Conservation (phyloP, 2,113 vertebrate genomes). For the Hyla sarda region DNA sequence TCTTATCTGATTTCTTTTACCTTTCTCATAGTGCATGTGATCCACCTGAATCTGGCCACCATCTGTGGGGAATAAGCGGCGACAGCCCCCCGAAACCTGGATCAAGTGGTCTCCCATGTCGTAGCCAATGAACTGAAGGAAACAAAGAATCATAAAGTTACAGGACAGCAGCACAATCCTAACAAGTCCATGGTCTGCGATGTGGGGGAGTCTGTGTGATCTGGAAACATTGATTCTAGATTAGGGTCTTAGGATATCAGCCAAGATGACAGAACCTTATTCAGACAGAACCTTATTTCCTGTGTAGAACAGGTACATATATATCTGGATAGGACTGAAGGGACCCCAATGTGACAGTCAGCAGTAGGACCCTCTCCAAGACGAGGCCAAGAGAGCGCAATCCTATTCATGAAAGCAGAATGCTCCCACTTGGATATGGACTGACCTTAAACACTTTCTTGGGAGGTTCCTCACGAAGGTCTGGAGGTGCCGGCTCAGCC, state of each 20-base stretch:
- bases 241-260: no score
- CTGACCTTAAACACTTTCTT: constrained; percentile 70
- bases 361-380: neutral
- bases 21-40: constrained; percentile 79
- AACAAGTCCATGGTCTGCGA: neutral
- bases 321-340: no score
- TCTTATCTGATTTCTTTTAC: constrained; percentile 68
- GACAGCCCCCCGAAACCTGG: constrained; percentile 77
- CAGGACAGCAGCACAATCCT: neutral
- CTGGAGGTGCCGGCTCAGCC: neutral
- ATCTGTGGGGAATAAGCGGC: constrained; percentile 84
- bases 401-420: neutral
- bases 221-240: no score
- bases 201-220: neutral
- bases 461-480: neutral
- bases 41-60: constrained; percentile 90
- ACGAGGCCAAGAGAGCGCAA: neutral
- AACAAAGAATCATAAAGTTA: neutral
- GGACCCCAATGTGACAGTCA: no score
- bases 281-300: no score
- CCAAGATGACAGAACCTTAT: no score
- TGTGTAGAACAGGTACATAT: no score
- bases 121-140: constrained; percentile 82
- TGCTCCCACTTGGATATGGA: neutral
- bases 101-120: constrained; percentile 80